A percentile compares a stretch with the other conserved stretches of the same genome.
phyloP scores from a whole-genome alignment of 2,888 invertebrate species.

The Poecilobothrus nobilitatus region DNA sequence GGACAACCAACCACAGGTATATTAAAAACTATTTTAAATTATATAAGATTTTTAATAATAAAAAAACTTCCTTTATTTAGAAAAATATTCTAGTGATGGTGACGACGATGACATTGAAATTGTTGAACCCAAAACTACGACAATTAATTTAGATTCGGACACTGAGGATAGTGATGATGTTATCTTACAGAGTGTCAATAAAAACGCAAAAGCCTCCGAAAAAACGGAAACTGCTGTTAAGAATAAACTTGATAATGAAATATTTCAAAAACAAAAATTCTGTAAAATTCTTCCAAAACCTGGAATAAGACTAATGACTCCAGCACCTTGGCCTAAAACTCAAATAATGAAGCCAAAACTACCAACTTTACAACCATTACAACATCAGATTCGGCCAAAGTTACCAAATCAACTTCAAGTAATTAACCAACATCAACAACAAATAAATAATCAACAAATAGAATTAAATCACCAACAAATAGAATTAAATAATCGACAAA shows the following conservation, averaged over 20 bases:
- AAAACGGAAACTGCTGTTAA: constrained; percentile 24
- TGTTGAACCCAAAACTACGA: constrained; percentile 42
- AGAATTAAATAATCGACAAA: no score
- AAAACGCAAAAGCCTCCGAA: constrained; percentile 8
- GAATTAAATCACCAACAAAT: no score
- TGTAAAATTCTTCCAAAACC: background rate
- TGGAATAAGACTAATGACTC: no score
- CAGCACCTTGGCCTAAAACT: background rate
- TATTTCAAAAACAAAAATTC: background rate
- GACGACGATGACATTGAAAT: constrained; percentile 44
- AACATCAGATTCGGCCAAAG: background rate
- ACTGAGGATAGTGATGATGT: constrained; percentile 33
- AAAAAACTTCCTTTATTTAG: constrained; percentile 25
- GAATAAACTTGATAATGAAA: background rate
- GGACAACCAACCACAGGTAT: constrained; percentile 41
- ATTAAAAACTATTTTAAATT: constrained; percentile 15
- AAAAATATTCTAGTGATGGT: constrained; percentile 41
- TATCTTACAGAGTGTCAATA: background rate
- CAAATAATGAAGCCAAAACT: no score
- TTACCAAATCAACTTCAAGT: background rate
- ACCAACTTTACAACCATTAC: background rate
- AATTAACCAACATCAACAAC: constrained; percentile 7
- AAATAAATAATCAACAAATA: background rate
- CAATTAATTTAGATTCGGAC: constrained; percentile 41
- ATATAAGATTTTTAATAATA: background rate